Evolutionary conservation across 35 echinoderm and acorn worm species (phyloP).

Genomic region (Anneissia japonica): DNA sequence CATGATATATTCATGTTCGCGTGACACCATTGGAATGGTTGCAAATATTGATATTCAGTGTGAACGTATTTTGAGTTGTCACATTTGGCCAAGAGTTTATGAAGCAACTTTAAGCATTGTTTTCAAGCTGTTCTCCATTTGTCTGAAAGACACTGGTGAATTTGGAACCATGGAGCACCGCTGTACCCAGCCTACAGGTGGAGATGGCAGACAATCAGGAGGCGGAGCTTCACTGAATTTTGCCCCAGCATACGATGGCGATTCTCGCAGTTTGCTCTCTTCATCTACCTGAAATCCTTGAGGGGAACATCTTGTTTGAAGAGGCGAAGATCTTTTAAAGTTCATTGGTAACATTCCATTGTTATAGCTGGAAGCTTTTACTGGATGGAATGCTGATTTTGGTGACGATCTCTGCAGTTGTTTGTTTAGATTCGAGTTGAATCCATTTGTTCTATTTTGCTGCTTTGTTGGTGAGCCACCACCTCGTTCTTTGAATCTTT

Average conservation of each 20-base stretch:
- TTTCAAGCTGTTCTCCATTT: background rate
- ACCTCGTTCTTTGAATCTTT: background rate
- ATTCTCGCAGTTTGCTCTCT: background rate
- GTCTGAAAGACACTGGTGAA: background rate
- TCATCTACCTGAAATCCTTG: background rate
- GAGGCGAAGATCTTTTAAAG: background rate
- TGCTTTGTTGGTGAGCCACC: background rate
- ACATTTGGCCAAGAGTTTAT: background rate
- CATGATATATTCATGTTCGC: background rate
- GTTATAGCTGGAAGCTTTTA: background rate
- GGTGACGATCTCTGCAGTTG: background rate
- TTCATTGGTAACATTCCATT: background rate
- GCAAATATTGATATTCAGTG: background rate
- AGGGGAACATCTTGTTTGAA: background rate
- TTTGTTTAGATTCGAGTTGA: background rate
- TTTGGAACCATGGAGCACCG: background rate
- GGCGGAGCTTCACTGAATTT: conserved; percentile 73
- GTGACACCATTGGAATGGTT: background rate
- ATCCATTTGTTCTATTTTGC: background rate
- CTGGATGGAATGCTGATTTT: background rate
- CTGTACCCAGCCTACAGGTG: conserved; percentile 41
- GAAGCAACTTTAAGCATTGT: conserved; percentile 10
- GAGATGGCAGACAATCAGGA: conserved; percentile 50
- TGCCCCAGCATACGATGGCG: conserved; percentile 58
- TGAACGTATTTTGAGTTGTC: background rate